Percentiles rank a stretch among this genome's conserved stretches.
phyloP scores from a whole-genome alignment of 2,113 vertebrate species.

The Chauna torquata region DNA sequence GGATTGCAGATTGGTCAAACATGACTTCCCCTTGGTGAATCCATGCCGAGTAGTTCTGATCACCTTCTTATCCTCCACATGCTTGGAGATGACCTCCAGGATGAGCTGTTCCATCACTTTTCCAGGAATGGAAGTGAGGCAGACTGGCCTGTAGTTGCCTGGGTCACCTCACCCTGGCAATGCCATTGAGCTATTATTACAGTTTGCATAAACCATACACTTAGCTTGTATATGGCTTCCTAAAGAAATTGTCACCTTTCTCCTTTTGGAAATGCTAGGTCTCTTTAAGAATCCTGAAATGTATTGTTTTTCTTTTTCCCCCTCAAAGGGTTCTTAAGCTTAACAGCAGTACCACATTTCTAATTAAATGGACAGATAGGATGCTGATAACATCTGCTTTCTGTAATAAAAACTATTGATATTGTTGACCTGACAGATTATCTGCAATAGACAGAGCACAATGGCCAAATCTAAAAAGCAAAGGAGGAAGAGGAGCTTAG shows the following conservation, averaged over 20 bases:
- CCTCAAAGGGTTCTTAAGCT: slow-evolving; percentile 31
- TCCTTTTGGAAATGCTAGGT: neutral
- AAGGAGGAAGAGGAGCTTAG: neutral
- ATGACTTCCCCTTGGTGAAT: too few relatives aligned
- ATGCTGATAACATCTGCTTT: slow-evolving; percentile 71
- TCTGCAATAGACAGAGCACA: slow-evolving; percentile 64
- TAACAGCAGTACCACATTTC: slow-evolving; percentile 51
- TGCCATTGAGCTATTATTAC: neutral
- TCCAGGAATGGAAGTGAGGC: too few relatives aligned
- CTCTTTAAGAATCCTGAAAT: slow-evolving; percentile 11
- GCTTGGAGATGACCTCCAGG: too few relatives aligned
- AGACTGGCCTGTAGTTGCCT: too few relatives aligned
- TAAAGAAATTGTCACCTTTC: neutral
- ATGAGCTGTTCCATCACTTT: too few relatives aligned
- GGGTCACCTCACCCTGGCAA: neutral
- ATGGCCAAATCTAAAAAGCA: slow-evolving; percentile 39
- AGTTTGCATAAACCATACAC: neutral
- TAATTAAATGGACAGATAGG: slow-evolving; percentile 74
- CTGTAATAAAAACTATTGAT: slow-evolving; percentile 76
- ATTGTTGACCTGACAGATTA: slow-evolving; percentile 69
- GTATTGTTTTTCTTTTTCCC: neutral
- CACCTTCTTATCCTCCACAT: too few relatives aligned
- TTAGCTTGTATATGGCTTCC: neutral
- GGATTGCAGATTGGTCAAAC: too few relatives aligned
- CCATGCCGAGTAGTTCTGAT: too few relatives aligned